Conservation (phyloP, 1,140 invertebrate species). For the Bombus cullumanus region DNA sequence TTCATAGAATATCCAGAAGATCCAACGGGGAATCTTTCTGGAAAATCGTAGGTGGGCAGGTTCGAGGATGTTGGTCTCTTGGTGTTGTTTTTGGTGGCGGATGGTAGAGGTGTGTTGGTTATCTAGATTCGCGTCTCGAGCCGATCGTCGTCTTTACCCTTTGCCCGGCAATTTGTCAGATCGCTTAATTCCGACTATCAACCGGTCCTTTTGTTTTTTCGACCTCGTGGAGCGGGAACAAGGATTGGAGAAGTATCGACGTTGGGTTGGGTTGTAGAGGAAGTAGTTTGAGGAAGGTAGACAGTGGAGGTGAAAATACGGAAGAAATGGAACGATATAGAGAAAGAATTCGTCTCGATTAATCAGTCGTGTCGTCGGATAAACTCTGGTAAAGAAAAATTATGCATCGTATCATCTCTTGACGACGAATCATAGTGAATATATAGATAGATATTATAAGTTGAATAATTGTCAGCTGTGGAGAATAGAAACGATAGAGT, state of each 20-base stretch:
- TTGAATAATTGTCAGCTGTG: too few species aligned
- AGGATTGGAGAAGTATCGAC: neutral
- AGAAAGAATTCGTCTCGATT: too few species aligned
- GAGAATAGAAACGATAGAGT: neutral
- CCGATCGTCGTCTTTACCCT: conserved; percentile 4
- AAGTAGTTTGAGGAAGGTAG: neutral
- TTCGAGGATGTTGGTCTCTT: neutral
- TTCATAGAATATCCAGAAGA: conserved; percentile 49
- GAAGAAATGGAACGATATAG: too few species aligned
- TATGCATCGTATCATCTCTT: too few species aligned
- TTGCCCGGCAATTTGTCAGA: conserved; percentile 24
- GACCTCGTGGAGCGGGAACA: neutral
- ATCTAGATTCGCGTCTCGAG: conserved; percentile 29
- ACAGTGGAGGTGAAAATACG: neutral
- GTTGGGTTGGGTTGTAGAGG: too few species aligned
- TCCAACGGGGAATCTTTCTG: conserved; percentile 70
- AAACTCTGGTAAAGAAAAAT: too few species aligned
- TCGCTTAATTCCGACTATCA: conserved; percentile 30
- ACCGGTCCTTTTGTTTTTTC: neutral
- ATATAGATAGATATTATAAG: too few species aligned
- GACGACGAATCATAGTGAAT: too few species aligned
- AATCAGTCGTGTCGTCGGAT: too few species aligned
- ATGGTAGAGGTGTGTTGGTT: neutral
- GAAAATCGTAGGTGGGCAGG: conserved; percentile 72
- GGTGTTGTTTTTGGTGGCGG: neutral